Evolutionary conservation across 2,113 vertebrate species (phyloP), one percentile per base, ranked within the genome.

Genomic region (Trematomus loennbergii): DNA sequence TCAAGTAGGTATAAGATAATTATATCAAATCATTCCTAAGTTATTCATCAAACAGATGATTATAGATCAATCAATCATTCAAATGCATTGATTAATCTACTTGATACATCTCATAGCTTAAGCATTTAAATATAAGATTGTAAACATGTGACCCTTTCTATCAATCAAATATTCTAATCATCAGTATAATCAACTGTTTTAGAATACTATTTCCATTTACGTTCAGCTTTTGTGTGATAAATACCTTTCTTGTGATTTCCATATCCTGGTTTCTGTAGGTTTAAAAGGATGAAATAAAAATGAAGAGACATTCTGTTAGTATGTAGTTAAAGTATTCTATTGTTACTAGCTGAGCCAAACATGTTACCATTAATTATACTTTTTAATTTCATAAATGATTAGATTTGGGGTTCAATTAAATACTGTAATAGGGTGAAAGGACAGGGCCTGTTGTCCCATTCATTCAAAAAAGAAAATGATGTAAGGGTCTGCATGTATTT

Each of bases 171-270:
- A 55, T 15, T 72, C 4, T 16, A 45, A 52, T 74, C 58, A 16
- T 53, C 33, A 20, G 12, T 18, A 9, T 61, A 9, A 29, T 77
- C 43, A 75, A 9, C 45, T 46, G 12, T 13, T 18, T 20, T 66
- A 17, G 1, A 67, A 68, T 60, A 25, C 9, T 40, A 40, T 8
- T 40, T 40, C 36, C 36, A 40, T 40, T 40, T 40, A 40, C 36
- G 8, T 40, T 40, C 36, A 40, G 36, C 36, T 0, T 68, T 54
- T 72, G 5, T 67, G 40, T 0, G 25, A 55, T 33, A 11, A 68
- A 25, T 93, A 94, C 93, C 94, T 94, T 95, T 95, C 87, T 81
- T 91, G 79, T 85, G 86, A 77, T 86, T 84, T 79, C 93, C 89
- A 83, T 88, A 93, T 88, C 79, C 93, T 52, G 82, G 79, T 89